Conservation (phyloP, 2,797 vertebrate species). For the Aythya fuligula region DNA sequence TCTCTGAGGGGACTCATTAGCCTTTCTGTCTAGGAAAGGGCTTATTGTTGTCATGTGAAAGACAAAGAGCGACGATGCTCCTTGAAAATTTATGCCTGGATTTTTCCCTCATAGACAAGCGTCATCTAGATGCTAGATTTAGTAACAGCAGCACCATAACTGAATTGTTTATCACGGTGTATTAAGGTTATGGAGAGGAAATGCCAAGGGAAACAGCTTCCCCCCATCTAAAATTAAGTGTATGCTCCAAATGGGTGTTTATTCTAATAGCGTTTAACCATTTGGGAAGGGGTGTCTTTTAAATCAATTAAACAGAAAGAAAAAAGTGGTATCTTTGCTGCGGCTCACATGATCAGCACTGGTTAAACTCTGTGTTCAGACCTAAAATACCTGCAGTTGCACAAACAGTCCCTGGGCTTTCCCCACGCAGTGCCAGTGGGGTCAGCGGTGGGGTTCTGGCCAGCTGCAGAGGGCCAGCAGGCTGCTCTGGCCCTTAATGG, state of each 20-base stretch:
- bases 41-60: neutral
- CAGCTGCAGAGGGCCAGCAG: neutral
- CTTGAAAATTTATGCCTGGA: neutral
- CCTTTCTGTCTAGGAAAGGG: slow-evolving; percentile 28
- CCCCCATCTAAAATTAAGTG: neutral
- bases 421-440: neutral
- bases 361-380: neutral
- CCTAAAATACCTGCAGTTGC: neutral
- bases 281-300: neutral
- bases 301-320: neutral
- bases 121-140: neutral
- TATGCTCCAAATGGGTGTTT: neutral
- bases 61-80: neutral
- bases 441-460: neutral
- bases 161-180: slow-evolving; percentile 2
- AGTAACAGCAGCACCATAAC: neutral
- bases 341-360: neutral
- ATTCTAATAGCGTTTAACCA: neutral
- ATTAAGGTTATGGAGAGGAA: slow-evolving; percentile 42
- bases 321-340: neutral
- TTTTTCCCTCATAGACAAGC: slow-evolving; percentile 20
- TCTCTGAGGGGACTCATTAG: slow-evolving; percentile 1
- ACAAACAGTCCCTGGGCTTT: slow-evolving; percentile 2
- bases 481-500: neutral
- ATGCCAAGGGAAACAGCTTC: slow-evolving; percentile 20